Conservation (phyloP, 37 sponge, comb jelly and placozoan species). For the Bolinopsis microptera region DNA sequence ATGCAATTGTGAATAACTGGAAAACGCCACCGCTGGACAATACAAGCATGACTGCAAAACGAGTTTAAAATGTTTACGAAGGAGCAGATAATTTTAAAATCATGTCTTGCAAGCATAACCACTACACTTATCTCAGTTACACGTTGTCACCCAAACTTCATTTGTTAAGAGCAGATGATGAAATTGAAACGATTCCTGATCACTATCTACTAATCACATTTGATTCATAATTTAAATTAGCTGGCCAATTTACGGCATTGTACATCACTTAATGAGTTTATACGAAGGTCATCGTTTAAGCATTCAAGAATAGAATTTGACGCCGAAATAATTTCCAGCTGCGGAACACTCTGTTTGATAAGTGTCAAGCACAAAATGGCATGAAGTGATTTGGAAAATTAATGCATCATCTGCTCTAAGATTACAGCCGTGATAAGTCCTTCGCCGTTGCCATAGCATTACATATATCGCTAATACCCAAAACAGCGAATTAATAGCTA, state of each 20-base stretch:
- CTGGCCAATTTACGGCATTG: no score
- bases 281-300: no score
- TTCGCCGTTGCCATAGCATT: slow-evolving; percentile 28
- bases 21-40: background rate
- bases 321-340: no score
- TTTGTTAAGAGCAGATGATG: background rate
- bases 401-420: slow-evolving; percentile 8
- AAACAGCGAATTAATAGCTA: background rate
- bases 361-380: background rate
- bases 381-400: background rate
- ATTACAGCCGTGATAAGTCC: slow-evolving; percentile 6
- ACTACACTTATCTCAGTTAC: background rate
- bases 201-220: no score
- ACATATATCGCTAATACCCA: background rate
- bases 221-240: no score
- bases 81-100: background rate
- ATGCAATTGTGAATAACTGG: background rate
- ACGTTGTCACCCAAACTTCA: background rate
- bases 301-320: no score
- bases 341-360: no score
- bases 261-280: no score
- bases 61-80: background rate
- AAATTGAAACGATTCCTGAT: no score
- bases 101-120: background rate
- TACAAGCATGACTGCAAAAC: background rate